A percentile compares a stretch with the other conserved stretches of the same genome.
Evolutionary conservation across 1,140 invertebrate species (phyloP).

Genomic region (Globodera ellingtonae): DNA sequence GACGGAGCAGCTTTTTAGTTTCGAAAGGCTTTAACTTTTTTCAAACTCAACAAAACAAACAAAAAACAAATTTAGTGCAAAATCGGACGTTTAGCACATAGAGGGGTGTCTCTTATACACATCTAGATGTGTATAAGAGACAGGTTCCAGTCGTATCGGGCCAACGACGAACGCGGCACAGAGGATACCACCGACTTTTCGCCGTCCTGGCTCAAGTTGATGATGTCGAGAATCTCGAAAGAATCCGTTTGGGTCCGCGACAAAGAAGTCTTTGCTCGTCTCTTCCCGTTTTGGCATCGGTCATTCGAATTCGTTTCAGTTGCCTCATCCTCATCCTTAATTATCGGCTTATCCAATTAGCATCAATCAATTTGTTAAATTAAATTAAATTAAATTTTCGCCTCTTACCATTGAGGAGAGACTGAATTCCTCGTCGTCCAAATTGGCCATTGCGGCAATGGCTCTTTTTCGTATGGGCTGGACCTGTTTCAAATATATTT

Average conservation of each 20-base stretch:
- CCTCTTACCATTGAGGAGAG: slow-evolving; percentile 58
- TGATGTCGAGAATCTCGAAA: not conserved
- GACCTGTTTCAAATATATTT: slow-evolving; percentile 35
- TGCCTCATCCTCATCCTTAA: slow-evolving; percentile 3
- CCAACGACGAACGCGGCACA: slow-evolving; percentile 20
- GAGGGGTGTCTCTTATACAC: too few species aligned
- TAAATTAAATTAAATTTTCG: slow-evolving; percentile 32
- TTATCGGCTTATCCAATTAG: not conserved
- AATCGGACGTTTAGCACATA: too few species aligned
- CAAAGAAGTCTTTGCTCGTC: not conserved
- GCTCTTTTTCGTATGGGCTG: slow-evolving; percentile 54
- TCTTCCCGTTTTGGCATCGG: not conserved
- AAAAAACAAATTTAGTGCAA: too few species aligned
- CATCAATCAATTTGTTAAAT: not conserved
- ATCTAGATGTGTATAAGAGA: too few species aligned
- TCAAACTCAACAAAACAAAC: too few species aligned
- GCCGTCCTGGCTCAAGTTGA: not conserved
- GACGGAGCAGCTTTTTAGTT: too few species aligned
- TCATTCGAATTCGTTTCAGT: not conserved
- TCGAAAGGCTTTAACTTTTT: too few species aligned
- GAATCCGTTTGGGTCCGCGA: not conserved
- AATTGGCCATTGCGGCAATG: slow-evolving; percentile 58
- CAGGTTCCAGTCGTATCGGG: slow-evolving; percentile 42
- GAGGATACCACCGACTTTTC: not conserved
- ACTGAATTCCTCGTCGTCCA: slow-evolving; percentile 61